phyloP scores from a whole-genome alignment of 2,888 invertebrate genomes.

The Meteorus colon region DNA sequence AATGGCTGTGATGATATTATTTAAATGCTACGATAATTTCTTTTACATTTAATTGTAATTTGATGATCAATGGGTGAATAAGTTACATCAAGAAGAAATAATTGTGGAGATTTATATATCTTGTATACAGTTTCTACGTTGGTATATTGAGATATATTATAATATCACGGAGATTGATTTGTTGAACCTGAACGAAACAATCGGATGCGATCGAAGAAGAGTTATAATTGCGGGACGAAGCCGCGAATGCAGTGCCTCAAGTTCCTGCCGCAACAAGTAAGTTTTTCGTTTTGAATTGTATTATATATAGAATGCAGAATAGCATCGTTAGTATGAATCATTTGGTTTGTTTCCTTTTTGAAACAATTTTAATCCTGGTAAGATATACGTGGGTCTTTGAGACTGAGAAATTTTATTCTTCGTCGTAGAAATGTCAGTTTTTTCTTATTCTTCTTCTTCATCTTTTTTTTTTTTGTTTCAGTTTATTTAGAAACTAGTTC shows the following conservation, averaged over 20 bases:
- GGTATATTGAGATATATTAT: no score
- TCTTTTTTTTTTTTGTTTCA: no score
- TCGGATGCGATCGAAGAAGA: constrained; percentile 55
- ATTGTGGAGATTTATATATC: neutral
- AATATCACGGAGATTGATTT: constrained; percentile 41
- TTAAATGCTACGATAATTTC: neutral
- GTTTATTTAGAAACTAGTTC: no score
- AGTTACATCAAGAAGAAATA: neutral
- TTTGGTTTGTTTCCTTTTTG: neutral
- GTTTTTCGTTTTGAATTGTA: constrained; percentile 38
- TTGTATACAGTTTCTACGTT: no score
- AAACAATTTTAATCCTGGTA: no score
- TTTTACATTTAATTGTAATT: neutral
- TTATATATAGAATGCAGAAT: neutral
- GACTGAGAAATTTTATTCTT: no score
- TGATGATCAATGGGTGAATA: constrained; percentile 20
- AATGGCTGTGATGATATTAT: constrained; percentile 4
- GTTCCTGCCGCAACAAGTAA: constrained; percentile 53
- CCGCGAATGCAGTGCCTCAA: constrained; percentile 54
- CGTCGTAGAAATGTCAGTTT: no score
- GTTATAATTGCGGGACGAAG: constrained; percentile 54
- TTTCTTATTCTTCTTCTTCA: no score
- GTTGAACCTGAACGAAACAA: constrained; percentile 46
- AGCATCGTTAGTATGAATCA: neutral
- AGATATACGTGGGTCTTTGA: no score